Evolutionary conservation across 2,113 vertebrate genomes (phyloP).

Genomic region (Xenopus borealis): DNA sequence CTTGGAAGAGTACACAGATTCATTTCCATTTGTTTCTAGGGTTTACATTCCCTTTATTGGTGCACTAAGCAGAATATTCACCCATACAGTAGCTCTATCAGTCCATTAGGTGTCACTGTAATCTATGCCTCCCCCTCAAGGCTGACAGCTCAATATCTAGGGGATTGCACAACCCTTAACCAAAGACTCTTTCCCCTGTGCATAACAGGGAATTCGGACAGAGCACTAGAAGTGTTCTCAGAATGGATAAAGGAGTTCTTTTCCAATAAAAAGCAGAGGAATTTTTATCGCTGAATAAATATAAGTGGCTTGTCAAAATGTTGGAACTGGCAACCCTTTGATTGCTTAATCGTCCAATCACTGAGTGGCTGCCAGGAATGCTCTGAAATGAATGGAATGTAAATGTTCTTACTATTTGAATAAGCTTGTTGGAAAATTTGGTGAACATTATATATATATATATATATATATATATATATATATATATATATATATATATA

Average conservation of each 20-base stretch:
- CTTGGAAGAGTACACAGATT: too few relatives aligned
- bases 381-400: slow-evolving; percentile 1
- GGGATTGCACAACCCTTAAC: not conserved
- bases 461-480: too few relatives aligned
- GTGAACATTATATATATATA: too few relatives aligned
- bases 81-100: too few relatives aligned
- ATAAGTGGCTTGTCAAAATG: not conserved
- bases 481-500: too few relatives aligned
- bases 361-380: not conserved
- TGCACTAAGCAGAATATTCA: too few relatives aligned
- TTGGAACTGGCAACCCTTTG: not conserved
- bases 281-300: not conserved
- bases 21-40: too few relatives aligned
- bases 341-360: not conserved
- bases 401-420: not conserved
- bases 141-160: too few relatives aligned
- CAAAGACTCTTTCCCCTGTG: not conserved
- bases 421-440: not conserved
- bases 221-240: not conserved
- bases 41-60: too few relatives aligned
- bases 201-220: not conserved
- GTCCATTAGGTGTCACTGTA: too few relatives aligned
- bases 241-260: not conserved
- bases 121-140: too few relatives aligned
- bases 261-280: not conserved